A percentile compares a stretch with the other conserved stretches of the same genome.
phyloP scores from a whole-genome alignment of 2,113 vertebrate genomes.

The Halcyon senegalensis region DNA sequence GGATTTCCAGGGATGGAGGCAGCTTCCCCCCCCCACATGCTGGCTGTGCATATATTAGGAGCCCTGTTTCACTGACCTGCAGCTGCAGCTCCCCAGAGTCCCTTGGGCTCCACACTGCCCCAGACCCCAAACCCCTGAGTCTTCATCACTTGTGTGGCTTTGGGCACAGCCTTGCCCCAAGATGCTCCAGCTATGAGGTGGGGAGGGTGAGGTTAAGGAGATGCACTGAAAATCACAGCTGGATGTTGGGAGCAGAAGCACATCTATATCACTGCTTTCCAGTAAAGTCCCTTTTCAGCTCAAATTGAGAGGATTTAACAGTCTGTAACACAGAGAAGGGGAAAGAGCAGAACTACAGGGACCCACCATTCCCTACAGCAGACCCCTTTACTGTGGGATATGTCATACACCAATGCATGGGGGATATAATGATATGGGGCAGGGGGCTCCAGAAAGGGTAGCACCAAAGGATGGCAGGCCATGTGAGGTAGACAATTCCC shows the following conservation, averaged over 20 bases:
- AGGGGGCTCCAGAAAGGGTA: background rate
- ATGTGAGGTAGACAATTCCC: background rate
- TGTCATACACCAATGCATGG: fast-evolving
- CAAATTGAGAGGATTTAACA: background rate
- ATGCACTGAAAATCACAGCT: background rate
- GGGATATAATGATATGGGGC: background rate
- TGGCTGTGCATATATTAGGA: background rate
- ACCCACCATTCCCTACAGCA: fast-evolving
- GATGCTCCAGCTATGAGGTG: background rate
- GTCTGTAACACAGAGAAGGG: background rate
- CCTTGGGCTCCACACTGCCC: background rate
- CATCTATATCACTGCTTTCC: background rate
- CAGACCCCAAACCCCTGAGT: background rate
- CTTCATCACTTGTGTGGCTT: background rate
- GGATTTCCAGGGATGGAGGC: background rate
- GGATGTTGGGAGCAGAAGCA: background rate
- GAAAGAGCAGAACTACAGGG: background rate
- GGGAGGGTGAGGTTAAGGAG: background rate
- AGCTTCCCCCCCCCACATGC: background rate
- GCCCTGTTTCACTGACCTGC: background rate
- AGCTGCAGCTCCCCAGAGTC: background rate
- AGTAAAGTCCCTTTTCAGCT: background rate
- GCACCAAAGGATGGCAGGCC: background rate
- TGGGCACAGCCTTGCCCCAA: background rate
- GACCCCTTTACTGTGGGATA: background rate